These are phyloP conservation scores for Cylloceria caligata DNA, from an alignment of 2,888 invertebrate genomes.

Conservation along the genomic window DNA sequence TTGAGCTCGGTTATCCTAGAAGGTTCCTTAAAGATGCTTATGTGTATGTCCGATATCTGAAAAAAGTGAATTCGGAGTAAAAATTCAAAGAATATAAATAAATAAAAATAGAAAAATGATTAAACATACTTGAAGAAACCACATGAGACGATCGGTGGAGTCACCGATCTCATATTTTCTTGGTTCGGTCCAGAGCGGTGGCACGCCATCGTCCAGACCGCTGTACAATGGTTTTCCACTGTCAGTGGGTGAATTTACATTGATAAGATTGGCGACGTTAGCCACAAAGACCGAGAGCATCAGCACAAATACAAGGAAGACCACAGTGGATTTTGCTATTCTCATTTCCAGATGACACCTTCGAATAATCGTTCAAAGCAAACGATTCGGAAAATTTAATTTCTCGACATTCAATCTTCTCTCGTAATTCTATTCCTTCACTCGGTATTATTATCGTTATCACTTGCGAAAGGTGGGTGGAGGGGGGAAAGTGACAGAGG, in stretches of 20 bases:
- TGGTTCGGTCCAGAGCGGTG: conserved; percentile 71
- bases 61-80: conserved; percentile 72
- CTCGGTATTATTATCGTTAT: neutral
- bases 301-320: conserved; percentile 87
- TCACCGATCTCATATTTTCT: conserved; percentile 85
- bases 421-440: neutral
- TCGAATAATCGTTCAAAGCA: conserved; percentile 5
- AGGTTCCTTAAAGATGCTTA: conserved; percentile 93
- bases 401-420: neutral
- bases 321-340: conserved; percentile 87
- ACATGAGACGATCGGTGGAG: conserved; percentile 87
- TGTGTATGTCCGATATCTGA: conserved; percentile 95
- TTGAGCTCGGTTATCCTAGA: conserved; percentile 91
- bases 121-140: conserved; percentile 90
- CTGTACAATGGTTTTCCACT: conserved; percentile 68
- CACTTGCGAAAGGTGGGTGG: too few relatives aligned
- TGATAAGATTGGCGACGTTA: conserved; percentile 89
- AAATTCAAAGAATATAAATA: neutral
- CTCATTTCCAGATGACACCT: conserved; percentile 85
- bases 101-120: neutral
- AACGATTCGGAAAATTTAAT: neutral
- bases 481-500: too few relatives aligned
- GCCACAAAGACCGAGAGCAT: conserved; percentile 89
- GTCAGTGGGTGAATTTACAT: conserved; percentile 85
- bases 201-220: conserved; percentile 52